phyloP scores from a whole-genome alignment of 2,888 invertebrate species.

The Xanthia togata region DNA sequence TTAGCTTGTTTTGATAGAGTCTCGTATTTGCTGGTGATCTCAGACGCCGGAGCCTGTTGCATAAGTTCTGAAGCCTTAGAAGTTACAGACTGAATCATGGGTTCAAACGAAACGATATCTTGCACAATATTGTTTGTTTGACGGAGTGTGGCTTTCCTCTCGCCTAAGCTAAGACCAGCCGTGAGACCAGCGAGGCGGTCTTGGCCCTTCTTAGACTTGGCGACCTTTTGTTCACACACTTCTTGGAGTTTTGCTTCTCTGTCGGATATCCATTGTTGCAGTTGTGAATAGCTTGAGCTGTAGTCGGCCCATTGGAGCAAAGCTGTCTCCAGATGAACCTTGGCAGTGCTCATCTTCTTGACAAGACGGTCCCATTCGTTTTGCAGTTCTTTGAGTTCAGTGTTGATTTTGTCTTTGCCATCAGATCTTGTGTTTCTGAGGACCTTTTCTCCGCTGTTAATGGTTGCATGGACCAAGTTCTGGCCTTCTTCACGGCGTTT shows the following conservation, averaged over 20 bases:
- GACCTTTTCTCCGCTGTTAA: constrained; percentile 97
- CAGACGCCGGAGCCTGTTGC: constrained; percentile 97
- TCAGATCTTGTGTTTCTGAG: constrained; percentile 96
- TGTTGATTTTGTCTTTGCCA: constrained; percentile 96
- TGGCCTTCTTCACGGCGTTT: constrained; percentile 96
- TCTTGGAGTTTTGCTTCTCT: constrained; percentile 97
- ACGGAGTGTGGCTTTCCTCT: constrained; percentile 96
- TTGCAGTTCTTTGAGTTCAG: constrained; percentile 96
- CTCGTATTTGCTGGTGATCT: constrained; percentile 97
- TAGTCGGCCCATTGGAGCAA: constrained; percentile 99
- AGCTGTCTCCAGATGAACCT: constrained; percentile 97
- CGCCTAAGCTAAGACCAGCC: constrained; percentile 94
- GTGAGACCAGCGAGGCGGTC: constrained; percentile 93
- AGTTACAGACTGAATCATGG: constrained; percentile 98
- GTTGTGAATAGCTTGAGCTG: constrained; percentile 97
- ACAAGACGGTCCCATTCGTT: constrained; percentile 97
- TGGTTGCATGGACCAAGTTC: constrained; percentile 95
- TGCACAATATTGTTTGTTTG: constrained; percentile 98
- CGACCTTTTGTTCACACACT: constrained; percentile 96
- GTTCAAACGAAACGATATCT: constrained; percentile 98
- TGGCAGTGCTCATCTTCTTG: constrained; percentile 97
- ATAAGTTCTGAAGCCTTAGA: constrained; percentile 98
- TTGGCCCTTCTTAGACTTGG: constrained; percentile 94
- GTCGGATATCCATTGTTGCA: constrained; percentile 98
- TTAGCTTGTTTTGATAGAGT: constrained; percentile 97